Base-by-base conservation (phyloP, 1,140 invertebrate genomes). In the Plectrocnemia conspersa region DNA sequence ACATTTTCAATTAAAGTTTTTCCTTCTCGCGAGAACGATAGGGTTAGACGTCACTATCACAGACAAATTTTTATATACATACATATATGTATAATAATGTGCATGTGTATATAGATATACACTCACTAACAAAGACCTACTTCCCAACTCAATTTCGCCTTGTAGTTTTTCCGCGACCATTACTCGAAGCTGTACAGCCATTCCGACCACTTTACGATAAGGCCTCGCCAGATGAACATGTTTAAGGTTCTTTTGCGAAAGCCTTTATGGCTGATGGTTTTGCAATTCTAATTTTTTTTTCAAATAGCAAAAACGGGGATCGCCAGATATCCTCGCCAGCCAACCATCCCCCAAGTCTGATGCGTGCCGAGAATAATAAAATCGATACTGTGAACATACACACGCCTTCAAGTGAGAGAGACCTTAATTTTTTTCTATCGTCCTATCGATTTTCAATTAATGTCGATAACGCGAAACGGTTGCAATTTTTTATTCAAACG, bases 1-100 rank as follows among this genome's bases (percentile, higher is more conserved):
- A 48, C 15, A 35, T 48, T 48, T 48, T 35, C 46, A 48, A 48
- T 48, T 48, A 48, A 48, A 48, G 46, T 48, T 48, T 48, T 36
- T 48, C 46, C 46, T 48, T 19, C 16, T 11, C 9, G 15, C 46
- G 27, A n/a, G n/a, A n/a, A n/a, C n/a, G n/a, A n/a, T 23, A 48
- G n/a, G 16, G 29, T 27, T 18, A 38, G 35, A 48, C 15, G 25
- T 35, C 46, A 48, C 2, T 32, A 32, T 27, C 44, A 47, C 44
- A n/a, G 29, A 46, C n/a, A 13, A 11, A 35, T 3, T 15, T 13
- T 13, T 15, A 11, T 11, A 13, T 35, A 13, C 32, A 35, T 4
- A 35, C n/a, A n/a, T n/a, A n/a, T n/a, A n/a, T n/a, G n/a, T n/a
- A n/a, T n/a, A n/a, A n/a, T n/a, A n/a, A n/a, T n/a, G n/a, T n/a